A percentile compares a stretch with the other conserved stretches of the same genome.
Evolutionary conservation across 2,113 vertebrate genomes (phyloP).

Genomic region (Chloropsis hardwickii): DNA sequence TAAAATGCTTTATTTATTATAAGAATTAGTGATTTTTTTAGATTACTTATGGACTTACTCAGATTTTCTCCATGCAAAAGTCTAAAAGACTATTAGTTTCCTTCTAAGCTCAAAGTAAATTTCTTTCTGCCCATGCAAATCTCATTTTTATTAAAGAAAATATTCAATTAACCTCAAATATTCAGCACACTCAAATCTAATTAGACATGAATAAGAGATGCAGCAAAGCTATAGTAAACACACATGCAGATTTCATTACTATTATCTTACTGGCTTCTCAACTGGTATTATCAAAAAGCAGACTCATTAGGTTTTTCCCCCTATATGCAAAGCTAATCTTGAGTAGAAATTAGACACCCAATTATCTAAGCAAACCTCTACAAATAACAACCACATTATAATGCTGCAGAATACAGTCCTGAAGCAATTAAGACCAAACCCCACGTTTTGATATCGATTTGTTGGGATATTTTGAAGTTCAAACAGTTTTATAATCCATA

Average conservation of each 20-base stretch:
- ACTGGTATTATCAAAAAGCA: slow-evolving; percentile 35
- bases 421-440: background rate
- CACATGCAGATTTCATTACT: slow-evolving; percentile 50
- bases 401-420: background rate
- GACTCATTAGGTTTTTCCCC: background rate
- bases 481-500: background rate
- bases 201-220: slow-evolving; percentile 58
- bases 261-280: slow-evolving; percentile 40
- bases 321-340: slow-evolving; percentile 19
- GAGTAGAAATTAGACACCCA: slow-evolving; percentile 24
- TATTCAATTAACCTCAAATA: slow-evolving; percentile 73
- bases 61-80: slow-evolving; percentile 23
- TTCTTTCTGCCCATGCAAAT: slow-evolving; percentile 50
- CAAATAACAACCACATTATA: background rate
- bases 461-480: background rate
- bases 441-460: background rate
- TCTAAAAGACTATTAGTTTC: slow-evolving; percentile 42
- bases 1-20: slow-evolving; percentile 44
- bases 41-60: slow-evolving; percentile 43
- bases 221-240: slow-evolving; percentile 61
- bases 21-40: slow-evolving; percentile 52
- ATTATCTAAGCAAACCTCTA: background rate
- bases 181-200: slow-evolving; percentile 57
- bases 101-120: slow-evolving; percentile 55
- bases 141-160: slow-evolving; percentile 72